Evolutionary conservation across 2,888 invertebrate species (phyloP).

Genomic region (Choristoneura rosaceana): DNA sequence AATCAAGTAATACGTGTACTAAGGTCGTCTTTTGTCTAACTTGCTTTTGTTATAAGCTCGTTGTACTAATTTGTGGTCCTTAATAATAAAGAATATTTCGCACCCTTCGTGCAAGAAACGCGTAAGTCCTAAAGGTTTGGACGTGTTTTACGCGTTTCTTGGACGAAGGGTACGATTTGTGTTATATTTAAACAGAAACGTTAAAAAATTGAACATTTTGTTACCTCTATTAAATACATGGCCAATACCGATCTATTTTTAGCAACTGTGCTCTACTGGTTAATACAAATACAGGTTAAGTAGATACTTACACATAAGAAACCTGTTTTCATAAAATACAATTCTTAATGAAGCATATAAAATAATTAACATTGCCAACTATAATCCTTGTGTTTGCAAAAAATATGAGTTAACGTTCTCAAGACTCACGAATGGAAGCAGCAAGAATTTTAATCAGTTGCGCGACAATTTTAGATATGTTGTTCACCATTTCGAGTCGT

Average conservation of each 20-base stretch:
- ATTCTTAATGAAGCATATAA: conserved; percentile 37
- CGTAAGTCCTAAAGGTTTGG: no score
- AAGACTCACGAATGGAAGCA: conserved; percentile 30
- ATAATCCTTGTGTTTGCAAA: conserved; percentile 30
- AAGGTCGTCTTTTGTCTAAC: no score
- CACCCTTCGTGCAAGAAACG: no score
- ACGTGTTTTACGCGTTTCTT: no score
- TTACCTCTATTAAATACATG: neutral
- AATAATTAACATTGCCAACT: conserved; percentile 40
- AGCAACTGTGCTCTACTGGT: neutral
- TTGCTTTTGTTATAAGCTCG: no score
- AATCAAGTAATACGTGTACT: no score
- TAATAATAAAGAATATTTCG: no score
- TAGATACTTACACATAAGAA: neutral
- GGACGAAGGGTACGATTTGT: no score
- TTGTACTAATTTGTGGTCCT: no score
- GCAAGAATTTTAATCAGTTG: conserved; percentile 32
- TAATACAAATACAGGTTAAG: conserved; percentile 19
- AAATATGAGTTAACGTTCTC: conserved; percentile 32
- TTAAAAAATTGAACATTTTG: no score
- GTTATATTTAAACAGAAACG: no score
- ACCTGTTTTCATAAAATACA: conserved; percentile 21
- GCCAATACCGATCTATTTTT: neutral
- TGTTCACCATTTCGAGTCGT: conserved; percentile 23
- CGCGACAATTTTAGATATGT: conserved; percentile 36